Evolutionary conservation across 2,888 invertebrate genomes (phyloP).

Genomic region (Capitulum mitella): DNA sequence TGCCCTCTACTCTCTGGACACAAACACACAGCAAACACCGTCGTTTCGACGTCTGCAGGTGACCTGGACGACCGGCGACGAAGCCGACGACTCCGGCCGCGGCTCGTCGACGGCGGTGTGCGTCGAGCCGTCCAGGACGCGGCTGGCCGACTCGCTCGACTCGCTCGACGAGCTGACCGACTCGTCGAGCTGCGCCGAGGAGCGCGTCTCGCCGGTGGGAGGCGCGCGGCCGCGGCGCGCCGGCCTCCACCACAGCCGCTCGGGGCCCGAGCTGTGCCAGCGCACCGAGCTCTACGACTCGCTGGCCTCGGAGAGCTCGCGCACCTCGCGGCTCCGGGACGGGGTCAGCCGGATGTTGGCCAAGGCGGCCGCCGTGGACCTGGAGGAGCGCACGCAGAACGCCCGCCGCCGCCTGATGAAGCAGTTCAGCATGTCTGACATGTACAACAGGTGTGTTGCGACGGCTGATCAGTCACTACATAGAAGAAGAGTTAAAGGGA

Average conservation of each 20-base stretch:
- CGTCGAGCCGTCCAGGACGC: no score
- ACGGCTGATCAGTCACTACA: no score
- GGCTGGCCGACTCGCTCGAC: background rate
- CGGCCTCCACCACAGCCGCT: background rate
- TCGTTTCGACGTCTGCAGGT: no score
- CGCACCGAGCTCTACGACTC: background rate
- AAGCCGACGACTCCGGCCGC: background rate
- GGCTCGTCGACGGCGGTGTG: background rate
- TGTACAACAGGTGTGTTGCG: background rate
- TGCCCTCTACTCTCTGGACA: no score
- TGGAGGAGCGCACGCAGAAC: background rate
- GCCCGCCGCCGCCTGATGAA: background rate
- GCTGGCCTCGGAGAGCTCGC: background rate
- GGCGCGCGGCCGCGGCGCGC: background rate
- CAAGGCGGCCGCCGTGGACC: background rate
- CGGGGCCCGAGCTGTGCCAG: background rate
- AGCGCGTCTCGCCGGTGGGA: background rate
- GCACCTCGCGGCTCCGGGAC: background rate
- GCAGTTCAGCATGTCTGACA: slow-evolving; percentile 13
- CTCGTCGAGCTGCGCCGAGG: background rate
- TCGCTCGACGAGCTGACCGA: background rate
- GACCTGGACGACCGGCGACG: background rate
- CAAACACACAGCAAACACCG: no score
- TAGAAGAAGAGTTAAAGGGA: no score
- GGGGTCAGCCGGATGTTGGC: background rate